These are phyloP conservation scores for Nephrotoma flavescens DNA, from an alignment of 2,888 invertebrate genomes.

Conservation along the genomic window DNA sequence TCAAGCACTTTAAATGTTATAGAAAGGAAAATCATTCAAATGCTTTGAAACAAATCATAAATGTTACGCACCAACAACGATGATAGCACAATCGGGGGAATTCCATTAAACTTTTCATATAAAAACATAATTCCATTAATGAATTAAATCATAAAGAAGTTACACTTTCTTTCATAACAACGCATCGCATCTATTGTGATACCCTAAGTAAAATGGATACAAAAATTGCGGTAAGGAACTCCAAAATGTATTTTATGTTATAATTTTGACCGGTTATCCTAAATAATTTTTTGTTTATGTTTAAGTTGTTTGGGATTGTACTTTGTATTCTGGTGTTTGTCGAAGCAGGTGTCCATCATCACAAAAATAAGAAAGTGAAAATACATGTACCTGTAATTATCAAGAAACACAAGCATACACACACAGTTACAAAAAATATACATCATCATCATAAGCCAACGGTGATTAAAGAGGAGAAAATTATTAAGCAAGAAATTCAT, in stretches of 20 bases:
- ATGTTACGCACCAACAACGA: not conserved
- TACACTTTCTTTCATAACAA: not conserved
- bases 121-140: not conserved
- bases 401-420: constrained; percentile 30
- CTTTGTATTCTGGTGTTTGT: not conserved
- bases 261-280: not conserved
- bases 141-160: not conserved
- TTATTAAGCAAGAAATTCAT: constrained; percentile 26
- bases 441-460: constrained; percentile 33
- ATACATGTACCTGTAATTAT: constrained; percentile 30
- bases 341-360: constrained; percentile 14
- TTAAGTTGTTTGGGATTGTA: not conserved
- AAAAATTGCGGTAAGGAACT: constrained; percentile 3
- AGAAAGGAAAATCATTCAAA: not conserved
- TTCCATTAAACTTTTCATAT: not conserved
- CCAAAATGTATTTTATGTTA: not conserved
- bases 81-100: not conserved
- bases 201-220: constrained; percentile 4
- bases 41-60: not conserved
- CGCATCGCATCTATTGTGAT: not conserved
- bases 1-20: not conserved
- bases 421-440: constrained; percentile 29
- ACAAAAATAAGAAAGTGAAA: constrained; percentile 28
- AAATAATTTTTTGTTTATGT: not conserved
- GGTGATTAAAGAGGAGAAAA: constrained; percentile 31